phyloP scores from a whole-genome alignment of 1,140 invertebrate species.

The Metopolophium dirhodum region DNA sequence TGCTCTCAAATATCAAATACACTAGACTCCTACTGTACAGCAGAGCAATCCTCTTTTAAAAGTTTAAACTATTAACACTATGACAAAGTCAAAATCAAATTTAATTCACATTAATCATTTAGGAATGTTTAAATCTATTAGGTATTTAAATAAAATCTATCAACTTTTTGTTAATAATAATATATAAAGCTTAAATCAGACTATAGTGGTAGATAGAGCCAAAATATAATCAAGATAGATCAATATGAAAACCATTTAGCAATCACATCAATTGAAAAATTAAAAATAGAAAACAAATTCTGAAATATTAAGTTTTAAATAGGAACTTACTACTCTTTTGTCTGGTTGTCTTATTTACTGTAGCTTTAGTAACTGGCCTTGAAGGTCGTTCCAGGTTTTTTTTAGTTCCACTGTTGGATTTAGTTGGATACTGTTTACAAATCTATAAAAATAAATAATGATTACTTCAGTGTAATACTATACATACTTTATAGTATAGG shows the following conservation, averaged over 20 bases:
- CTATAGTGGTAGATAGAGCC: neutral
- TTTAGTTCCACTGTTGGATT: neutral
- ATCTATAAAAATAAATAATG: neutral
- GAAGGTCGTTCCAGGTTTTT: neutral
- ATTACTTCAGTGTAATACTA: neutral
- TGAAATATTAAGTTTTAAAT: neutral
- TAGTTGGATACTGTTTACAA: neutral
- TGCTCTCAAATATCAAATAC: no score
- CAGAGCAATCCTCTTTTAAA: no score
- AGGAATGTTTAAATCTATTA: no score
- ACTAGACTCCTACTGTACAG: no score
- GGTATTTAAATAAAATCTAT: no score
- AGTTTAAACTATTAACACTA: no score
- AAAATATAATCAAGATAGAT: neutral
- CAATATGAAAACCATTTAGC: neutral
- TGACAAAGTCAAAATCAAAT: no score
- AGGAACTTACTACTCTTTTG: neutral
- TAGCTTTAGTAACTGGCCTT: conserved; percentile 2
- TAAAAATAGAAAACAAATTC: neutral
- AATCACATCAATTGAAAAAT: neutral
- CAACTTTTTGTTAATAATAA: neutral
- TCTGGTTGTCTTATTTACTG: neutral
- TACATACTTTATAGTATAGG: neutral
- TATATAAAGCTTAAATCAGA: neutral
- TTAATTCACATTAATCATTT: no score